Conservation (phyloP, 2,888 invertebrate species). For the Drosophila ochracea region DNA sequence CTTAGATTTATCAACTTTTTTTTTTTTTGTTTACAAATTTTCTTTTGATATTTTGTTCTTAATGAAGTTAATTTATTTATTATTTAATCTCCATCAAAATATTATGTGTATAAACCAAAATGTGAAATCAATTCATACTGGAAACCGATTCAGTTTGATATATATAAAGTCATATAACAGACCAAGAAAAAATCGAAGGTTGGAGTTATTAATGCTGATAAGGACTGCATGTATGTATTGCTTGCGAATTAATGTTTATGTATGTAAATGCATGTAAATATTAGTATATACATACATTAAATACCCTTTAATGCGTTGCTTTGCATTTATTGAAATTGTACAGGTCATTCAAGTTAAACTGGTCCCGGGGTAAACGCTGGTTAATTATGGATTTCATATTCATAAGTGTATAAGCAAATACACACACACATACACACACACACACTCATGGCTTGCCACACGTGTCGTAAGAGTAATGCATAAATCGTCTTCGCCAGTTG, state of each 20-base stretch:
- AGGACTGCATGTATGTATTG: background rate
- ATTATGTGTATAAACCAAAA: background rate
- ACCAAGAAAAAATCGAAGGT: background rate
- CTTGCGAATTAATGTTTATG: background rate
- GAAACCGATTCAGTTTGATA: background rate
- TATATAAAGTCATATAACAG: background rate
- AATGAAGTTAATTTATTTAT: background rate
- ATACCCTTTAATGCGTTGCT: background rate
- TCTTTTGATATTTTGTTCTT: background rate
- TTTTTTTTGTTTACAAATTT: background rate
- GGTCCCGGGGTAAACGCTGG: conserved; percentile 4
- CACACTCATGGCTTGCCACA: conserved; percentile 1
- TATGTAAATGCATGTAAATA: background rate
- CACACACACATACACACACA: background rate
- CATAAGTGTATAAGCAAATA: conserved; percentile 14
- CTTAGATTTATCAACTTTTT: background rate
- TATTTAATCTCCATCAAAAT: background rate
- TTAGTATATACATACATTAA: background rate
- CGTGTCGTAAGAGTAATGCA: conserved; percentile 57
- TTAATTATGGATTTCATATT: conserved; percentile 21
- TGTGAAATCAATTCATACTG: background rate
- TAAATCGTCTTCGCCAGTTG: conserved; percentile 29
- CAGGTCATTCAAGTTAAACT: conserved; percentile 16
- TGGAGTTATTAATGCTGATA: background rate
- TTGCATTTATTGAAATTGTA: background rate